These are phyloP conservation scores for Crossaster papposus DNA, from an alignment of 53 echinoderm and acorn worm species.

Conservation along the genomic window DNA sequence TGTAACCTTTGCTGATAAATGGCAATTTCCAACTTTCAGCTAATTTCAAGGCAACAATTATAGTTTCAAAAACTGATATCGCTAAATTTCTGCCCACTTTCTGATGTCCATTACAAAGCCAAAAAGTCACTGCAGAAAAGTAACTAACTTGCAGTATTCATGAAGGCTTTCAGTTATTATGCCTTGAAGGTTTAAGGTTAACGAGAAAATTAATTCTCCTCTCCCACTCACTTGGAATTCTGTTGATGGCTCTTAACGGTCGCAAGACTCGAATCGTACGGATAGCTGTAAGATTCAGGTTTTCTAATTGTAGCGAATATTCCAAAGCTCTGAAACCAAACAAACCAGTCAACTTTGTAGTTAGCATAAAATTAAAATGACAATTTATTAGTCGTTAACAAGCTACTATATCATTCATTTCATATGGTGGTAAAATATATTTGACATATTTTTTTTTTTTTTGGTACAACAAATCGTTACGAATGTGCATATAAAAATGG, in stretches of 20 bases:
- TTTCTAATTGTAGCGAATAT: slow-evolving; percentile 77
- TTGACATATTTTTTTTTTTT: background rate
- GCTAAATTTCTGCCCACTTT: too few species aligned
- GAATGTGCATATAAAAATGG: background rate
- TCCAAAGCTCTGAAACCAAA: slow-evolving; percentile 80
- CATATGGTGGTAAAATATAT: background rate
- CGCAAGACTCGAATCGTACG: slow-evolving; percentile 93
- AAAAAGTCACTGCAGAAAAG: too few species aligned
- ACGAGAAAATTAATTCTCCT: background rate
- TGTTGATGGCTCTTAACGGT: slow-evolving; percentile 93
- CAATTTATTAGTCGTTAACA: background rate
- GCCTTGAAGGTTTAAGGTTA: background rate
- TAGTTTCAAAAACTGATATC: too few species aligned
- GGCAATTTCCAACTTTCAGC: too few species aligned
- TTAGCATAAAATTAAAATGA: slow-evolving; percentile 11
- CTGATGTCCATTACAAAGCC: too few species aligned
- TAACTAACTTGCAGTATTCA: too few species aligned
- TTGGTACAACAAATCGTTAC: background rate
- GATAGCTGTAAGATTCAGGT: slow-evolving; percentile 89
- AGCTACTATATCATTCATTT: background rate
- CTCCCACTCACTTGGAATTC: slow-evolving; percentile 96
- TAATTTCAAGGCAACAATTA: too few species aligned
- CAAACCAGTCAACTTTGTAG: background rate
- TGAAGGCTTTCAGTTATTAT: too few species aligned
- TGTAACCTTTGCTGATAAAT: too few species aligned